Evolutionary conservation across 2,888 invertebrate species (phyloP), one percentile per base, ranked within the genome.

Genomic region (Arge pagana): DNA sequence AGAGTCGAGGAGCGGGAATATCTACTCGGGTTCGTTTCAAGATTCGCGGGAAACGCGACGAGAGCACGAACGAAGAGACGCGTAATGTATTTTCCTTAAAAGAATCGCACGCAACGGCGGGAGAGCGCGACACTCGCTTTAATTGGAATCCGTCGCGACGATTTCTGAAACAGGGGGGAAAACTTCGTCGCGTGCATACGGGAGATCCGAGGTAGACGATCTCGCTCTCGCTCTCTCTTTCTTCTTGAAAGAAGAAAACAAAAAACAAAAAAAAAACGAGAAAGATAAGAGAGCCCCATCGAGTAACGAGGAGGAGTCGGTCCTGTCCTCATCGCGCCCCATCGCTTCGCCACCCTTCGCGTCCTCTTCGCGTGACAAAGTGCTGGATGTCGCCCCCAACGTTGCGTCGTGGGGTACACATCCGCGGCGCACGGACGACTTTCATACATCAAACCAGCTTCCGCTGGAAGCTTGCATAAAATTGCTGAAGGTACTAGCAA

Each of bases 171-270:
- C 18, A 30, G 19, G 23, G 16, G 19, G 23, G 36, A 13, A 23
- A 15, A n/a, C n/a, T n/a, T n/a, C 57, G 57, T 58, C 58, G 56
- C 60, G 58, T 56, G 55, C 53, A 57, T 53, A 58, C 58, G 51
- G 56, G 53, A 59, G 57, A 62, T 58, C 54, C 48, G 53, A 49
- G 55, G 54, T 58, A 49, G 55, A 55, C 57, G 56, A 55, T 63
- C 60, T 56, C 61, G 56, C 55, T 59, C 56, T 53, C 59, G 51
- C 54, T 56, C 53, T 54, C n/a, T n/a, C n/a, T n/a, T n/a, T n/a
- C n/a, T n/a, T n/a, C n/a, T n/a, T n/a, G n/a, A n/a, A n/a, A n/a
- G n/a, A n/a, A n/a, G n/a, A n/a, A n/a, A n/a, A n/a, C n/a, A n/a
- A n/a, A n/a, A n/a, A n/a, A n/a, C n/a, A n/a, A n/a, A n/a, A n/a